Conservation (phyloP, 2,797 vertebrate species). For the Fistularia commersonii region DNA sequence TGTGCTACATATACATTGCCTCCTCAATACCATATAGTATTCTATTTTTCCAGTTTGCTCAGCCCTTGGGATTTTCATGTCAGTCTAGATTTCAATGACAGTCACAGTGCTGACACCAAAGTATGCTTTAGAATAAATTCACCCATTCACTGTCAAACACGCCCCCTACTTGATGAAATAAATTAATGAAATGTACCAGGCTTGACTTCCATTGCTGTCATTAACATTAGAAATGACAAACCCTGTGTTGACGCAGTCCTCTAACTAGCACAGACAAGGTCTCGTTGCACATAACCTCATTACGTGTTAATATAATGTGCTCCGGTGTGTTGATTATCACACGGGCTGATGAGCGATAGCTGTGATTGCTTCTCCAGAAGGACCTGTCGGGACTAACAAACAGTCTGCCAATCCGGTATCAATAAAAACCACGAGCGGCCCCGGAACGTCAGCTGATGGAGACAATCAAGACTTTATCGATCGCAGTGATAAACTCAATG, state of each 20-base stretch:
- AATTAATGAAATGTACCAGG: too few species aligned
- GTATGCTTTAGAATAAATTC: too few species aligned
- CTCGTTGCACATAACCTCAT: conserved; percentile 42
- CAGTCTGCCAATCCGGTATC: conserved; percentile 27
- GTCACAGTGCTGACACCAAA: too few species aligned
- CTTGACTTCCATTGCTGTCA: background rate
- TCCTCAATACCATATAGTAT: too few species aligned
- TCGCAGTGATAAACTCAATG: conserved; percentile 34
- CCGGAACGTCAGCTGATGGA: conserved; percentile 32
- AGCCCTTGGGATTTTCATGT: too few species aligned
- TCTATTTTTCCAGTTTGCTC: too few species aligned
- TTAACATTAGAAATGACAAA: conserved; percentile 11
- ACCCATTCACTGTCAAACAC: too few species aligned
- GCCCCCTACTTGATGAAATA: too few species aligned
- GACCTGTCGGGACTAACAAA: conserved; percentile 43
- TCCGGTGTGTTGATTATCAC: conserved; percentile 47
- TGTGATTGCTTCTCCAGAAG: conserved; percentile 34
- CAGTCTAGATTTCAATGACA: too few species aligned
- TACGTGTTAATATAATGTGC: conserved; percentile 51
- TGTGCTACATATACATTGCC: too few species aligned
- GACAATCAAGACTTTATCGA: conserved; percentile 51
- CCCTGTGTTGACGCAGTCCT: conserved; percentile 9
- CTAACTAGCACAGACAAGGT: conserved; percentile 22
- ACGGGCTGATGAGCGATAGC: conserved; percentile 33
- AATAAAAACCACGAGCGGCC: conserved; percentile 26